These are phyloP conservation scores for Hippoglossus stenolepis DNA, from an alignment of 2,113 vertebrate species.

Conservation along the genomic window DNA sequence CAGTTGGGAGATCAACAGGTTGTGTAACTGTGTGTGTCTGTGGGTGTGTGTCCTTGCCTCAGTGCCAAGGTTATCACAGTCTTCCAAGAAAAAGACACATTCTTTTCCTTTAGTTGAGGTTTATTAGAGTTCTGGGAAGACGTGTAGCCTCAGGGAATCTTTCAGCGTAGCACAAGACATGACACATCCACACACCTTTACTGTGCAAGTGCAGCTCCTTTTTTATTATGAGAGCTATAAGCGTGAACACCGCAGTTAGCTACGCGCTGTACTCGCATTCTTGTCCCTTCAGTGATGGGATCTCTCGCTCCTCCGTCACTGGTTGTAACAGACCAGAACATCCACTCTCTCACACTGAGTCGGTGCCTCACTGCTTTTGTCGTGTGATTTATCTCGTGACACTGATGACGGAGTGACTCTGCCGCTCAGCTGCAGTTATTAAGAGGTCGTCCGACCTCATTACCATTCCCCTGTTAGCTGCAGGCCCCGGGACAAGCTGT, in stretches of 20 bases:
- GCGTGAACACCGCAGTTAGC: background rate
- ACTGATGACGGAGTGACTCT: slow-evolving; percentile 28
- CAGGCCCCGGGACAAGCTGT: background rate
- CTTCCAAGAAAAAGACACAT: slow-evolving; percentile 48
- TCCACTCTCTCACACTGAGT: background rate
- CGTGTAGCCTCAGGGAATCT: slow-evolving; percentile 5
- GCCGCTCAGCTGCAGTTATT: background rate
- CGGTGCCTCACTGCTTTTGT: background rate
- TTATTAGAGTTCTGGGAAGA: slow-evolving; percentile 43
- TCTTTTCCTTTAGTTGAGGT: slow-evolving; percentile 44
- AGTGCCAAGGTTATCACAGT: slow-evolving; percentile 56
- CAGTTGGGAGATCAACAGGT: slow-evolving; percentile 9
- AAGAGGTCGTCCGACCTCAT: slow-evolving; percentile 7
- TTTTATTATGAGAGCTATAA: background rate
- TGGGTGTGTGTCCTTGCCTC: slow-evolving; percentile 10
- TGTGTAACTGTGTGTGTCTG: slow-evolving; percentile 13
- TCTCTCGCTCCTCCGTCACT: background rate
- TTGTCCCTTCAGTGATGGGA: background rate
- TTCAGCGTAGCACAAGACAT: background rate
- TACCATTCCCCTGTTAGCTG: background rate
- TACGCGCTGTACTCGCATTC: background rate
- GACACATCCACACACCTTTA: background rate
- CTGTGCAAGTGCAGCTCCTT: background rate
- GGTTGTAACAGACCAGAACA: background rate
- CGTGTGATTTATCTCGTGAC: slow-evolving; percentile 31